Base-by-base conservation (phyloP, 2,113 vertebrate species). In the Rhipidura dahli region DNA sequence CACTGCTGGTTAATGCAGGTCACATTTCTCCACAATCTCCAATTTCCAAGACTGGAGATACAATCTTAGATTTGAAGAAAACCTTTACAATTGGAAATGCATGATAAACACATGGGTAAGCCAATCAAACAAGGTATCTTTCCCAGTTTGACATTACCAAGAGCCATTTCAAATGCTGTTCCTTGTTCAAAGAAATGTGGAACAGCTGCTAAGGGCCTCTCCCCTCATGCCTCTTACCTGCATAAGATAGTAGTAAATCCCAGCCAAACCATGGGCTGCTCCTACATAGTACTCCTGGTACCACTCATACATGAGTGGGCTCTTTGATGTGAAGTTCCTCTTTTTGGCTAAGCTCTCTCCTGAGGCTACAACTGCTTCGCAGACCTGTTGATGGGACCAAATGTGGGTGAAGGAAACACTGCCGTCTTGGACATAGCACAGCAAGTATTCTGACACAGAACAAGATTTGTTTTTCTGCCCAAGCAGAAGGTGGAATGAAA, bases 231-330 rank as follows among this genome's bases (percentile, higher is more conserved):
- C 35, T 78, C 96, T 97, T 90, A 99, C 99, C 99, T 99, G 99
- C 99, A 99, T 98, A 87, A 99, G 98, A 95, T 96, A 99, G 95
- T 99, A 99, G 90, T 99, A 99, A 97, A 99, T 99, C 61, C 99
- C 99, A 13, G 99, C 98, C 77, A 99, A 97, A 24, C 99, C 99
- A 13, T 99, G 99, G 45, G 99, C 99, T 4, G 99, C 99, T 11
- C 99, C 99, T 1, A 99, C 98, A 2, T 99, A 99, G 96, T 99
- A 98, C 89, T 99, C 99, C 95, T 99, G 98, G 97, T 99, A 99
- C 99, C 99, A 99, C 93, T 99, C 99, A 28, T 99, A 99, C 98
- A 99, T 99, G 89, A 99, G 97, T 1, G 99, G 99, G 75, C 98
- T 99, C 88, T 98, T 99, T 13, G 98, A 97, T 83, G 98, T 98